phyloP scores from a whole-genome alignment of 2,797 vertebrate genomes.

The Spinus pinus region DNA sequence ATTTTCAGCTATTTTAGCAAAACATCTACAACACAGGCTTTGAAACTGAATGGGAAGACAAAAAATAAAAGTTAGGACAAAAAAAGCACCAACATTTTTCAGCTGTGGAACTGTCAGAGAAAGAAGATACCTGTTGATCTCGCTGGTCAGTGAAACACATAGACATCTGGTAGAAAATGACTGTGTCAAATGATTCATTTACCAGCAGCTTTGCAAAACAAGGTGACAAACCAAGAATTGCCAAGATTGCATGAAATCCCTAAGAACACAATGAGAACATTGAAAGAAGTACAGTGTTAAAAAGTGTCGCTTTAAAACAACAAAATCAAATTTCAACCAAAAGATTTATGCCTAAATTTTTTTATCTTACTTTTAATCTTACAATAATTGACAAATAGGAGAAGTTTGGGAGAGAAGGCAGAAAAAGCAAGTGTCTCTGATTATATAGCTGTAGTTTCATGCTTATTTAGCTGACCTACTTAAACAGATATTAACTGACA shows the following conservation, averaged over 20 bases:
- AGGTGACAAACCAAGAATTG: constrained; percentile 84
- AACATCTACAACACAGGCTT: constrained; percentile 84
- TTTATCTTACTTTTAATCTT: background rate
- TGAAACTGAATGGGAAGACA: constrained; percentile 78
- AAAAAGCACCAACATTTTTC: background rate
- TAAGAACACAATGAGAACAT: constrained; percentile 44
- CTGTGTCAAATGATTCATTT: constrained; percentile 84
- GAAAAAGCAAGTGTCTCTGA: background rate
- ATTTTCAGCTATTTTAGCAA: constrained; percentile 85
- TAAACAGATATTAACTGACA: background rate
- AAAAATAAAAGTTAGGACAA: background rate
- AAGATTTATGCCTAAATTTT: background rate
- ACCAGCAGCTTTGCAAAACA: constrained; percentile 84
- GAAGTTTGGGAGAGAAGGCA: background rate
- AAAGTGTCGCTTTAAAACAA: background rate
- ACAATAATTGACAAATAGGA: background rate
- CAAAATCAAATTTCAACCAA: background rate
- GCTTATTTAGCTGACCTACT: background rate
- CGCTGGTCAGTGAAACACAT: constrained; percentile 74
- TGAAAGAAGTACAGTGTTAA: background rate
- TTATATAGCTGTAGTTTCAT: background rate
- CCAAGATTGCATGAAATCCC: constrained; percentile 84
- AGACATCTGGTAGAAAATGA: constrained; percentile 87
- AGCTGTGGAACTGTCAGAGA: background rate
- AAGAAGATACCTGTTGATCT: constrained; percentile 75